Conservation (phyloP, 2,113 vertebrate genomes). For the Polypterus bichir region DNA sequence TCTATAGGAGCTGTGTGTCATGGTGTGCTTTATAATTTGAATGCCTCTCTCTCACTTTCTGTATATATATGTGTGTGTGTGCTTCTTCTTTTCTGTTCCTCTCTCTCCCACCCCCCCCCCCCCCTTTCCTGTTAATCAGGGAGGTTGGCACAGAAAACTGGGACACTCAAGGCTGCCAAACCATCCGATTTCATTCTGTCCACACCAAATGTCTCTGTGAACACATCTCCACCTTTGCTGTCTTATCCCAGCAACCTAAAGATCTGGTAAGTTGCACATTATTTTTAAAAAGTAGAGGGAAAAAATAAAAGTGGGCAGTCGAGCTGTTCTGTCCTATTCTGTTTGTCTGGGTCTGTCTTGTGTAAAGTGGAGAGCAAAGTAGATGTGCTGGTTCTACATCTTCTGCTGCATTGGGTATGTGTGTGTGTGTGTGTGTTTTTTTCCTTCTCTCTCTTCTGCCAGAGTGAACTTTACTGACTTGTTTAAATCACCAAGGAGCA, state of each 20-base stretch:
- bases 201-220: conserved; percentile 95
- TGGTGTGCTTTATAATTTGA: conserved; percentile 16
- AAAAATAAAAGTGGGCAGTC: too few species aligned
- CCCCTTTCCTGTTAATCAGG: conserved; percentile 49
- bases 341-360: too few species aligned
- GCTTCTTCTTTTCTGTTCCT: conserved; percentile 26
- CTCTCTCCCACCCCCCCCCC: conserved; percentile 9
- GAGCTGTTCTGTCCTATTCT: too few species aligned
- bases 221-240: conserved; percentile 83
- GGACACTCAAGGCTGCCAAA: conserved; percentile 92
- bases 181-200: conserved; percentile 71
- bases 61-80: conserved; percentile 10
- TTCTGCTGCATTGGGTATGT: too few species aligned
- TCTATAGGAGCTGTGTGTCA: conserved; percentile 13
- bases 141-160: conserved; percentile 85
- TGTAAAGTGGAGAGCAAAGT: too few species aligned
- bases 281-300: too few species aligned
- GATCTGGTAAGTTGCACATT: conserved; percentile 67
- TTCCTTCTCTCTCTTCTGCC: too few species aligned
- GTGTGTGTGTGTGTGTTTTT: too few species aligned
- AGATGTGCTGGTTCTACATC: too few species aligned
- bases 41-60: conserved; percentile 21
- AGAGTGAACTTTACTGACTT: too few species aligned
- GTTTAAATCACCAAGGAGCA: too few species aligned
- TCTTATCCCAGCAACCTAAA: conserved; percentile 85